Base-by-base conservation (phyloP, 2,113 vertebrate species). In the Sprattus sprattus region DNA sequence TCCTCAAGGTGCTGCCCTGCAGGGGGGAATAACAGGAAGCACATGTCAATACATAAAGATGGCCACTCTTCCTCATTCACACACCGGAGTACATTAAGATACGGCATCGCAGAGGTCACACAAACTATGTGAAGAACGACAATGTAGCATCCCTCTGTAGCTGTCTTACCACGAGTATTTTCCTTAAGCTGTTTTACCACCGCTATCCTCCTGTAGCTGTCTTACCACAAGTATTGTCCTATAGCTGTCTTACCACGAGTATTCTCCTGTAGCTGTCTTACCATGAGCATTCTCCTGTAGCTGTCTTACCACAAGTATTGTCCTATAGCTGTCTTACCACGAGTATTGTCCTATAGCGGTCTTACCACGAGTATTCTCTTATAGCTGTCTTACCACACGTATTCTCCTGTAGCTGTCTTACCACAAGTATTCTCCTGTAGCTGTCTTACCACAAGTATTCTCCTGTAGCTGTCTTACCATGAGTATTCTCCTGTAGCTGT, bases 1-100 rank as follows among this genome's bases (percentile, higher is more conserved):
- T 99, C 91, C 98, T 97, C 93, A 99, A 95, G 86, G 98, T 99
- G 92, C 98, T 99, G 89, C 98, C 98, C 98, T 99, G 84, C 6
- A 90, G 89, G 28, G 75, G 10, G 84, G 6, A 64, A 13, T 87
- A 15, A 85, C 5, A 82, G 18, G 0, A 78, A 25, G 6, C 49
- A 71, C 5, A 6, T 9, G 82, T n/a, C 45, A 71, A 32, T 4
- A 71, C n/a, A 71, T 28, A 71, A 28, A 71, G 2, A 16, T 11
- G 64, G 64, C 25, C 64, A 71, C 9, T 71, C n/a, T 13, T 32
- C 11, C n/a, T 71, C 15, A 25, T 4, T 11, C 64, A 71, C 64
- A 2, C 25, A 28, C 6, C 8, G 64, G 39, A 64, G 22, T 3
- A 54, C 16, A 13, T 2, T 32, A 71, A 9, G 32, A 71, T 1